Conservation (phyloP, 2,113 vertebrate genomes). For the Rhinolophus ferrumequinum region DNA sequence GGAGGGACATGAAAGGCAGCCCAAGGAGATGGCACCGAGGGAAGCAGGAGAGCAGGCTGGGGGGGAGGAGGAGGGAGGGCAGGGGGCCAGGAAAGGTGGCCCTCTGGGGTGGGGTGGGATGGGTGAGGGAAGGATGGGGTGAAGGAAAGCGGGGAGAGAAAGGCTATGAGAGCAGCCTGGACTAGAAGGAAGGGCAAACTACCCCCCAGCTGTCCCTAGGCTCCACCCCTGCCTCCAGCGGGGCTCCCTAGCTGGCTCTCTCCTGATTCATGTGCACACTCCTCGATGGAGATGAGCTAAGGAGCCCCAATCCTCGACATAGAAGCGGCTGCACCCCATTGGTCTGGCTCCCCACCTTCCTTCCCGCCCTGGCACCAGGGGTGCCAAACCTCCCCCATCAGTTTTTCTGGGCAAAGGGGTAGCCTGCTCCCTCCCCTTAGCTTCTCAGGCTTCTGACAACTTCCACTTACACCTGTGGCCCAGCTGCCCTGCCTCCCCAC, state of each 20-base stretch:
- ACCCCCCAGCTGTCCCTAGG: not conserved
- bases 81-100: not conserved
- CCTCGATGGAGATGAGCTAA: not conserved
- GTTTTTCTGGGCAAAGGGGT: not conserved
- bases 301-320: not conserved
- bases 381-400: not conserved
- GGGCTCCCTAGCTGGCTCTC: not conserved
- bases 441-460: not conserved
- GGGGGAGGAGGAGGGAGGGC: not conserved
- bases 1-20: not conserved
- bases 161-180: not conserved
- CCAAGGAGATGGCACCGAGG: not conserved
- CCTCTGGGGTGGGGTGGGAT: not conserved
- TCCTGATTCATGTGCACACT: not conserved
- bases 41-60: not conserved
- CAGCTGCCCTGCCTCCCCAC: not conserved
- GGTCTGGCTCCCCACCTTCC: not conserved
- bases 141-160: not conserved
- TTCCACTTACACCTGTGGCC: too few relatives aligned
- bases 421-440: not conserved
- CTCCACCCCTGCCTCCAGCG: not conserved
- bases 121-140: not conserved
- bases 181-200: not conserved
- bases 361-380: conserved; percentile 18
- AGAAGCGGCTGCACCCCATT: conserved; percentile 1